These are phyloP conservation scores for Boloria selene DNA, from an alignment of 2,888 invertebrate genomes.

Conservation along the genomic window DNA sequence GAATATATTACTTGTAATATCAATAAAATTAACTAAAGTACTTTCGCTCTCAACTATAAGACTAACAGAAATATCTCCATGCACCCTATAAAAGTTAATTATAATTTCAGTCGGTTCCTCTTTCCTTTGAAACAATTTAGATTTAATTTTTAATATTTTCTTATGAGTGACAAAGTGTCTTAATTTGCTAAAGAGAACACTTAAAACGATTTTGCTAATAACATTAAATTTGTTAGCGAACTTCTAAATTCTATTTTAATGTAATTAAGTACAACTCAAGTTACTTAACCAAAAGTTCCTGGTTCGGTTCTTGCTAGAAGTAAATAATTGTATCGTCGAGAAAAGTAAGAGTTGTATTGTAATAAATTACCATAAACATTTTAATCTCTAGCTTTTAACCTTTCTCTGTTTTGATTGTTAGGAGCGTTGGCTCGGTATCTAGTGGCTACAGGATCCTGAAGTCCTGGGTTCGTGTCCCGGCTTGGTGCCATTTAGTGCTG, in stretches of 20 bases:
- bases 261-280: constrained; percentile 2
- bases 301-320: too few relatives aligned
- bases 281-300: too few relatives aligned
- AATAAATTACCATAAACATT: too few relatives aligned
- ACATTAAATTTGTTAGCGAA: constrained; percentile 24
- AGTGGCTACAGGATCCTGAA: too few relatives aligned
- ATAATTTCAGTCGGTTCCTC: constrained; percentile 8
- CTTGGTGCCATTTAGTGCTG: too few relatives aligned
- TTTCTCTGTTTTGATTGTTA: too few relatives aligned
- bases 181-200: constrained; percentile 19
- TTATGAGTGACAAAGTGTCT: constrained; percentile 18
- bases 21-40: too few relatives aligned
- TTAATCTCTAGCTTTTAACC: too few relatives aligned
- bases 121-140: constrained; percentile 7
- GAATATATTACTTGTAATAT: background rate
- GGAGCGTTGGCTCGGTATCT: too few relatives aligned
- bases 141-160: constrained; percentile 23
- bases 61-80: too few relatives aligned
- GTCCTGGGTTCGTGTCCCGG: too few relatives aligned
- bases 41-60: too few relatives aligned
- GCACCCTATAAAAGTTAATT: constrained; percentile 3
- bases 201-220: constrained; percentile 14
- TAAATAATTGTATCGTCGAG: background rate
- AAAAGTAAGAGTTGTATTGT: background rate
- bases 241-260: constrained; percentile 12